Base-by-base conservation (phyloP, 2,888 invertebrate genomes). In the Noctua janthina region DNA sequence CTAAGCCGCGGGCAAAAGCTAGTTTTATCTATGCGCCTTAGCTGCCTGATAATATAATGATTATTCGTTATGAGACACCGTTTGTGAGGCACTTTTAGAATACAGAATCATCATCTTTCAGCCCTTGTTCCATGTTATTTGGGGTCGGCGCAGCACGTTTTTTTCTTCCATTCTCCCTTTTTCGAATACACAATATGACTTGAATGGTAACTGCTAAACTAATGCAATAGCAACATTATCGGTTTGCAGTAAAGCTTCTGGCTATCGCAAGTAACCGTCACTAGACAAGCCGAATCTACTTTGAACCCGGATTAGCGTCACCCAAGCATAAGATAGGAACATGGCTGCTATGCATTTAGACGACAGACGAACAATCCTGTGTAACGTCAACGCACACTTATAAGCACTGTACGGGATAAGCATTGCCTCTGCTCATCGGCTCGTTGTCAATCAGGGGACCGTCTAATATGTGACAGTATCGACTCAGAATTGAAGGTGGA, bases 251-350 rank as follows among this genome's bases (percentile, higher is more conserved):
- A 46, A 75, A 39, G 20, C 3, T 82, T 69, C 2, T 17, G 7
- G 15, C 35, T 39, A 39, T 10, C 5, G 13, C 11, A 7, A 0
- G 1, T 51, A 56, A 51, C 43, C 5, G 11, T n/a, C 7, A 35
- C 29, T n/a, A n/a, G 76, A 64, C 49, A 82, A 49, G 51, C 20
- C 35, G 64, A 78, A 78, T 70, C 15, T 78, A 70, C 29, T 11
- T 64, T 35, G 43, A 83, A 70, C 17, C 54, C 29, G 29, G 78
- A 71, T 79, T 74, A 70, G 20, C 39, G 59, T 67, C 39, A 23
- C 11, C 49, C 39, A 23, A 67, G 79, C 39, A 17, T 74, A 79
- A 46, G 46, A 54, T 43, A 49, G 35, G 20, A 39, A 70, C 56
- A 78, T 66, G 35, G 39, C 39, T 51, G 70, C 66, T 56, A 39